Evolutionary conservation across 2,888 invertebrate genomes (phyloP).

Genomic region (Lasioglossum zephyrum): DNA sequence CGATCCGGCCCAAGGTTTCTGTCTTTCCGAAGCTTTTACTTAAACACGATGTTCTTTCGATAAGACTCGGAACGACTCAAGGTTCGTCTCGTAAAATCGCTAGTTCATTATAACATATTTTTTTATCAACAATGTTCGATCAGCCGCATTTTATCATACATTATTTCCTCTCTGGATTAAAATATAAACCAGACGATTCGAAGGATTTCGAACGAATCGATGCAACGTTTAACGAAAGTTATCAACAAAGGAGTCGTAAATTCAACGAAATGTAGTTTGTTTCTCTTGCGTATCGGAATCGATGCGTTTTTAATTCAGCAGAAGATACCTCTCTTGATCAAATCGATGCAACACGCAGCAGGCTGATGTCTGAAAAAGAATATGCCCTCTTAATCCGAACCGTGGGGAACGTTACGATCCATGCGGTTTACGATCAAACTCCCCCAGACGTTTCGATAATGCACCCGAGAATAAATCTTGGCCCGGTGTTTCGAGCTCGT

Average conservation of each 20-base stretch:
- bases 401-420: constrained; percentile 40
- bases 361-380: background rate
- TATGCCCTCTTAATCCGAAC: constrained; percentile 41
- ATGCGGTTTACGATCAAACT: constrained; percentile 55
- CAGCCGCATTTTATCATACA: too few species aligned
- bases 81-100: background rate
- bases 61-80: background rate
- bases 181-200: background rate
- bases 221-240: background rate
- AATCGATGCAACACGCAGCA: background rate
- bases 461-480: constrained; percentile 60
- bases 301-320: background rate
- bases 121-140: too few species aligned
- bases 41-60: constrained; percentile 10
- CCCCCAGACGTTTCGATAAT: constrained; percentile 55
- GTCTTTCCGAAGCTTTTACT: constrained; percentile 22
- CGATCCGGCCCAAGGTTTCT: constrained; percentile 19
- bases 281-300: background rate
- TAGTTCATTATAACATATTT: too few species aligned
- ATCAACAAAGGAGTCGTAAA: background rate
- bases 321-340: background rate
- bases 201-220: background rate
- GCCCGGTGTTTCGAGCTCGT: constrained; percentile 36
- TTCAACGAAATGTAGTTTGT: background rate
- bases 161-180: too few species aligned